Evolutionary conservation across 23 tunicate genomes (phyloP).

Genomic region (Halocynthia roretzi): DNA sequence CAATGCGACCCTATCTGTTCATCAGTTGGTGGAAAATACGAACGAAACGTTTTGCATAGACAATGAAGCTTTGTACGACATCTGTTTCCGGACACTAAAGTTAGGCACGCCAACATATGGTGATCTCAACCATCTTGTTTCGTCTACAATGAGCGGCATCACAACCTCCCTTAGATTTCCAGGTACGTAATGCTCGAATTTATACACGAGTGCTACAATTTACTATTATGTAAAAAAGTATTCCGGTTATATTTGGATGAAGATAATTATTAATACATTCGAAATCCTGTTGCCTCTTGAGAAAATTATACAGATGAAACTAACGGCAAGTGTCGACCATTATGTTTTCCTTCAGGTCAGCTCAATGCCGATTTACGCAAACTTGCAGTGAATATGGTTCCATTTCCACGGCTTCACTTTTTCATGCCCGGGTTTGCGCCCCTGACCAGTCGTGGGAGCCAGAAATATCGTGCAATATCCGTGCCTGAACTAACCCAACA

Average conservation of each 20-base stretch:
- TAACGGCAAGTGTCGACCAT: too few species aligned
- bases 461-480: constrained; percentile 11
- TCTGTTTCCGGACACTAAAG: constrained; percentile 25
- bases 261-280: too few species aligned
- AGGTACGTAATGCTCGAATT: background rate
- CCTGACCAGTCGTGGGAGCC: constrained; percentile 13
- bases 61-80: constrained; percentile 28
- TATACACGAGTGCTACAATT: too few species aligned
- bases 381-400: constrained; percentile 29
- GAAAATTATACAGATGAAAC: too few species aligned
- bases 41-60: constrained; percentile 25
- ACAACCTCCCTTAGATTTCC: constrained; percentile 28
- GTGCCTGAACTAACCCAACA: constrained; percentile 27
- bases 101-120: constrained; percentile 16
- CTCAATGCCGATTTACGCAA: constrained; percentile 27
- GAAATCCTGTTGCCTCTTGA: too few species aligned
- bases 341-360: constrained; percentile 3
- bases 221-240: too few species aligned
- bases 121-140: constrained; percentile 19
- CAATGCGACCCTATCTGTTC: constrained; percentile 28
- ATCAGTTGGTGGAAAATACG: constrained; percentile 25
- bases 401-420: constrained; percentile 21
- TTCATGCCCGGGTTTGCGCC: constrained; percentile 34
- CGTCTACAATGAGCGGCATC: constrained; percentile 25
- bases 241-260: too few species aligned